Evolutionary conservation across 1,140 invertebrate genomes (phyloP), one percentile per base, ranked within the genome.

Genomic region (Acromyrmex charruanus): DNA sequence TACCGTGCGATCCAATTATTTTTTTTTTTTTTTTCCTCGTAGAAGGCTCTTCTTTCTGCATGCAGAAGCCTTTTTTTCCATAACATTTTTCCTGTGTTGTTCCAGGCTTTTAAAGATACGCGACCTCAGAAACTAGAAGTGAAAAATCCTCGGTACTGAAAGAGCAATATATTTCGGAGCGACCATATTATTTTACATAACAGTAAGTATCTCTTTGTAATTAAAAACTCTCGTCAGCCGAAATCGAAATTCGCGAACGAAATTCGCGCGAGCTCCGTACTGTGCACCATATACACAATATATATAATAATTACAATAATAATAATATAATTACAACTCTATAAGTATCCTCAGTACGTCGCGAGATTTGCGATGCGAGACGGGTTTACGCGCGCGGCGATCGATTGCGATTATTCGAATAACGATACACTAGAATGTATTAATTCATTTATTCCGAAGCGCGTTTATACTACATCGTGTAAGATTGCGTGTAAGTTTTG

Each of bases 401-500:
- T 87, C 89, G 89, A 87, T 85, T 87, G 87, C 89, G 89, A 81
- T 90, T 90, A 90, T 71, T 90, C 89, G 89, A 90, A 80, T 90
- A 90, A 90, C 86, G 86, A 90, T 85, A 88, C 88, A 87, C 88
- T 90, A 90, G 77, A 80, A 87, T 90, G 89, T 90, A 90, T 87
- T 84, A 84, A 90, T 87, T 90, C 58, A 84, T 90, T 90, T 90
- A 89, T 90, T 89, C 85, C 89, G 65, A 90, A 90, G 88, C 89
- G 89, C 88, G 77, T 90, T 82, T 69, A 69, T 69, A 84, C 89
- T 90, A 90, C 89, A 74, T 90, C 89, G 88, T 90, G 89, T 90
- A 87, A 90, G 89, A 90, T 69, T 87, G 86, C 87, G 86, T 90
- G 88, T 90, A 81, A 88, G 61, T 85, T 87, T 85, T 90, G 89